Base-by-base conservation (phyloP, 2,888 invertebrate species). In the Sphaeridia pumilis region DNA sequence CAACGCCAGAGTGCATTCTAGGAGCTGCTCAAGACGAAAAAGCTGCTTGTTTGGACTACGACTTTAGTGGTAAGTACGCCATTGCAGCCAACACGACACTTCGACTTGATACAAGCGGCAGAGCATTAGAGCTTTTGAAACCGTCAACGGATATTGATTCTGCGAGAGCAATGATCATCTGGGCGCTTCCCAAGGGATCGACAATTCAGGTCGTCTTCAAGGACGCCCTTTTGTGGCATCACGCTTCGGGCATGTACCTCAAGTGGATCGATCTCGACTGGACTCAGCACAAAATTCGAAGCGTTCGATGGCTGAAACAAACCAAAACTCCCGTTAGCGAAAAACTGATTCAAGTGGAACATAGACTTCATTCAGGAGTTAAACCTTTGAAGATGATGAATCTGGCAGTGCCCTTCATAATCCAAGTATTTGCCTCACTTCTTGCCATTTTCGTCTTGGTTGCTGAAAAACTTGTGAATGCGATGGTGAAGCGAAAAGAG, bases 1-100 rank as follows among this genome's bases (percentile, higher is more conserved):
- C 48, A 1, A 41, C 53, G 4, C 44, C 38, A 4, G 48, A 49
- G 3, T 53, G 53, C 36, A 48, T 53, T 25, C 25, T 41, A 5
- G 22, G 28, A 26, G 49, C 48, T 14, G 28, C 49, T 21, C 5
- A 38, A 21, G 31, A 46, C 3, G 47, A 52, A 26, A 34, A 35
- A 2, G 41, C 47, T 17, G 52, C 52, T 7, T 52, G 52, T 41
- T 21, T 52, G 12, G 52, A 52, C 42, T 52, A 52, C 25, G 36
- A 36, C 2, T 46, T 52, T 22, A 52, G 46, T 47, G 45, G 46
- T n/a, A 34, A 52, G 20, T 52, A 46, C 27, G 28, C 52, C 21
- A 52, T 52, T 17, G 14, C 21, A 14, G 34, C 27, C 17, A 52
- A 52, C 41, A 42, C 52, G 3, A 52, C 47, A 3, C 22, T 52